Evolutionary conservation across 2,113 vertebrate genomes (phyloP).

Genomic region (Hippocampus mohnikei): DNA sequence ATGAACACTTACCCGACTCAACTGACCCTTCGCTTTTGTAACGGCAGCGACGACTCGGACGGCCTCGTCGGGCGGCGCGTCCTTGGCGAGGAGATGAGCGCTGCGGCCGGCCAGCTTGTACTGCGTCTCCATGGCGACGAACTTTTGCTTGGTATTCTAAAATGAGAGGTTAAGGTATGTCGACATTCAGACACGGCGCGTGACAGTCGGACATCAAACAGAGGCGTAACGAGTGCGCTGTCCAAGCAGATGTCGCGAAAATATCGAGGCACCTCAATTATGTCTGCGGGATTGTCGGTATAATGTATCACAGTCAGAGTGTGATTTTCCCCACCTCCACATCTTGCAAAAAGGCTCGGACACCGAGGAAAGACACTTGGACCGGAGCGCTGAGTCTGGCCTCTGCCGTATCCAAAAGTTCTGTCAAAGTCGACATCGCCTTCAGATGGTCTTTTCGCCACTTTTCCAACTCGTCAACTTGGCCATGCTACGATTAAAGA

Average conservation of each 20-base stretch:
- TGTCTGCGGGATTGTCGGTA: not conserved
- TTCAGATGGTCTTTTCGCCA: slow-evolving; percentile 82
- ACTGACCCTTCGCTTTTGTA: slow-evolving; percentile 81
- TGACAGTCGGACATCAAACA: not conserved
- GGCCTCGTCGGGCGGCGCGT: slow-evolving; percentile 79
- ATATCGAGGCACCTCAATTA: not conserved
- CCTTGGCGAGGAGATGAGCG: slow-evolving; percentile 83
- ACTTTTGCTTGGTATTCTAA: slow-evolving; percentile 86
- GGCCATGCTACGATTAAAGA: slow-evolving; percentile 76
- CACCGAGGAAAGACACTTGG: slow-evolving; percentile 83
- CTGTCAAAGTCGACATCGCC: slow-evolving; percentile 71
- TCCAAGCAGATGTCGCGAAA: not conserved
- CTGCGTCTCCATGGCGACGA: slow-evolving; percentile 84
- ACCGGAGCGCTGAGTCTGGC: slow-evolving; percentile 76
- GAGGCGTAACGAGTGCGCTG: not conserved
- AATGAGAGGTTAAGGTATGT: slow-evolving; percentile 21
- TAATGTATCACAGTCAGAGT: not conserved
- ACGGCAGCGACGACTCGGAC: slow-evolving; percentile 78
- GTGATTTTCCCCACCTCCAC: slow-evolving; percentile 77
- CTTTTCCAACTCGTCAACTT: slow-evolving; percentile 83
- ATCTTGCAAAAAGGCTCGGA: slow-evolving; percentile 82
- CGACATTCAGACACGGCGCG: not conserved
- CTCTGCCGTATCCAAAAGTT: slow-evolving; percentile 80
- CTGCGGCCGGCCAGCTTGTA: slow-evolving; percentile 82
- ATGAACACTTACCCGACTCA: slow-evolving; percentile 77